A percentile compares a stretch with the other conserved stretches of the same genome.
Conservation (phyloP, 2,113 vertebrate species). For the Calidris pugnax region DNA sequence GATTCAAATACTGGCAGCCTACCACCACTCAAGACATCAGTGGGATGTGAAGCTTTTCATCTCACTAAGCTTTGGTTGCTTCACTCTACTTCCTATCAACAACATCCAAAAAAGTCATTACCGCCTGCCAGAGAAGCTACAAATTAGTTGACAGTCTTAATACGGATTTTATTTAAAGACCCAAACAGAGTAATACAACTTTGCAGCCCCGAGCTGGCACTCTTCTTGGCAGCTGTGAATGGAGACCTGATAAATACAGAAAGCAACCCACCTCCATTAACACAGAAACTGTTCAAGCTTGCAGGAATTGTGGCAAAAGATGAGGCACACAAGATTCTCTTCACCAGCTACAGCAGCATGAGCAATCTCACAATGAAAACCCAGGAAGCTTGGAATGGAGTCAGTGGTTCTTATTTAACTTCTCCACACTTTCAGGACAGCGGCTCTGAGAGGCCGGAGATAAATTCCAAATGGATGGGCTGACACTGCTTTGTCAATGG, state of each 20-base stretch:
- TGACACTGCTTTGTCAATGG: not conserved
- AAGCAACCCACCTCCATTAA: not conserved
- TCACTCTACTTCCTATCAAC: not conserved
- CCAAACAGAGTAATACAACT: not conserved
- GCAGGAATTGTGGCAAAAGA: not conserved
- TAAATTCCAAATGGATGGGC: conserved; percentile 9
- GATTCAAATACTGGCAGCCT: not conserved
- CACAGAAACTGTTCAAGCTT: not conserved
- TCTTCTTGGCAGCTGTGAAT: not conserved
- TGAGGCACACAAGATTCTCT: not conserved
- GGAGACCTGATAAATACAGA: not conserved
- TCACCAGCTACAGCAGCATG: not conserved
- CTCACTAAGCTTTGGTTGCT: not conserved
- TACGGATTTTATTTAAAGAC: not conserved
- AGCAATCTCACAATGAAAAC: not conserved
- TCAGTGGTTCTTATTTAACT: not conserved
- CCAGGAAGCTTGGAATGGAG: not conserved
- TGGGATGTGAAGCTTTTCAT: not conserved
- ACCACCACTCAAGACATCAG: not conserved
- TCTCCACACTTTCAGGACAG: not conserved
- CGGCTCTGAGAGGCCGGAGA: not conserved
- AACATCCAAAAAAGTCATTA: not conserved
- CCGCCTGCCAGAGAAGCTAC: not conserved
- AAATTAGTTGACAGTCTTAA: conserved; percentile 1
- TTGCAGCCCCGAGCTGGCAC: not conserved